Percentiles rank a stretch among this genome's conserved stretches.
Conservation (phyloP, 2,113 vertebrate genomes). For the Pedionomus torquatus region DNA sequence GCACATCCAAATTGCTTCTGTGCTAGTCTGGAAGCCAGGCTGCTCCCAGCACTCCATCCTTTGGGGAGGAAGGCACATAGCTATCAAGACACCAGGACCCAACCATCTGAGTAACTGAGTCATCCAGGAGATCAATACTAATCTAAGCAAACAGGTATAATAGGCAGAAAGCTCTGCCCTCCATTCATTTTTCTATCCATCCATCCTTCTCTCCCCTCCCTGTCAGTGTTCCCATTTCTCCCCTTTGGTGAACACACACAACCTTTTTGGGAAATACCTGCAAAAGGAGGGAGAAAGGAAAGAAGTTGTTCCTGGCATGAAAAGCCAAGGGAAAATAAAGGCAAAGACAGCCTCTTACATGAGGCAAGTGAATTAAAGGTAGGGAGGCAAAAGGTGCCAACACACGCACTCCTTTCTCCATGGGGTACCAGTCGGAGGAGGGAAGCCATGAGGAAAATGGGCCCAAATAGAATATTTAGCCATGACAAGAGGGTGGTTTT, state of each 20-base stretch:
- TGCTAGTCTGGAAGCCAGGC: not conserved
- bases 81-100: not conserved
- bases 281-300: not conserved
- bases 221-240: not conserved
- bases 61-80: not conserved
- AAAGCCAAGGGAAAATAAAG: not conserved
- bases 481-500: not conserved
- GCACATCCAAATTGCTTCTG: not conserved
- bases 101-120: not conserved
- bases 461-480: not conserved
- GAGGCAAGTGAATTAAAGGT: not conserved
- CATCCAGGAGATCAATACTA: not conserved
- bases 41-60: not conserved
- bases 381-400: not conserved
- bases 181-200: not conserved
- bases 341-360: not conserved
- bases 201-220: not conserved
- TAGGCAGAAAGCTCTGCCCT: not conserved
- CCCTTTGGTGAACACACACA: not conserved
- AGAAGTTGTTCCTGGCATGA: not conserved
- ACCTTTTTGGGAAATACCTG: not conserved
- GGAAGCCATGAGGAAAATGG: not conserved
- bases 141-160: not conserved
- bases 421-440: not conserved
- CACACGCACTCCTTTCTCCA: not conserved